Evolutionary conservation across 2,797 vertebrate species (phyloP).

Genomic region (Buphagus erythrorhynchus): DNA sequence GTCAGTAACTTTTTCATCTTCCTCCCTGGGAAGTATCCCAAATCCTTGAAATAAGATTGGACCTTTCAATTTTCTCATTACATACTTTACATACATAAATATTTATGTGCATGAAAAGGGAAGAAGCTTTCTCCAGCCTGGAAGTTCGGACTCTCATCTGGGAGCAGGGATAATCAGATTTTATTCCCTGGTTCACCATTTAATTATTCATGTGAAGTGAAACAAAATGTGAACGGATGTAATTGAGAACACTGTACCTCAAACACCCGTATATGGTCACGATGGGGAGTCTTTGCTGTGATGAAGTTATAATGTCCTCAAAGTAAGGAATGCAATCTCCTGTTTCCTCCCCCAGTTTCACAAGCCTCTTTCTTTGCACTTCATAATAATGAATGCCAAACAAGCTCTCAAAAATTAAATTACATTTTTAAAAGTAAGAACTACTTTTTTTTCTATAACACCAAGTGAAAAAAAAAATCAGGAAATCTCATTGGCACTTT

Average conservation of each 20-base stretch:
- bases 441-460: not conserved
- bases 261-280: not conserved
- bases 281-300: not conserved
- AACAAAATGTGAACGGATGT: not conserved
- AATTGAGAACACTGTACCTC: not conserved
- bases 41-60: not conserved
- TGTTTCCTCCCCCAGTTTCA: not conserved
- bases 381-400: not conserved
- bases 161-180: not conserved
- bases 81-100: not conserved
- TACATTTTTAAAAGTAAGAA: not conserved
- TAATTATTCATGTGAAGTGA: not conserved
- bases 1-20: not conserved
- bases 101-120: not conserved
- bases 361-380: not conserved
- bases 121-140: not conserved
- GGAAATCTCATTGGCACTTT: not conserved
- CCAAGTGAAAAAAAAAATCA: not conserved
- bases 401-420: not conserved
- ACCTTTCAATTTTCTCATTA: not conserved
- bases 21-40: not conserved
- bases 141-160: rapidly evolving
- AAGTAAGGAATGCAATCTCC: not conserved
- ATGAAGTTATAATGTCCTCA: not conserved
- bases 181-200: not conserved